phyloP scores from a whole-genome alignment of 2,113 vertebrate species.

The Cyprinodon tularosa region DNA sequence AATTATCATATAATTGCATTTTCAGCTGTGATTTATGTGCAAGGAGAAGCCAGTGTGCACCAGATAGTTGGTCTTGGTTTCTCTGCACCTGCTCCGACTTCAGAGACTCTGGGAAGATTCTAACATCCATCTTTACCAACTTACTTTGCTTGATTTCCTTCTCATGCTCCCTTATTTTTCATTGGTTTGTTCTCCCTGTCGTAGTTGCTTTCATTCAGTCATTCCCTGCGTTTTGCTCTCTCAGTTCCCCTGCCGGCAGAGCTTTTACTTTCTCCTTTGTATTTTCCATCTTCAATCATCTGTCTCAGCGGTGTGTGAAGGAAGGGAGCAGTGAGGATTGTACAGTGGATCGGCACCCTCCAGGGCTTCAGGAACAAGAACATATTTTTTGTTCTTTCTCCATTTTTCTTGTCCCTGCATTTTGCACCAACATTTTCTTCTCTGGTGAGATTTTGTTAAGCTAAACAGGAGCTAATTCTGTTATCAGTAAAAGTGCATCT shows the following conservation, averaged over 20 bases:
- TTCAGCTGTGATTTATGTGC: constrained; percentile 70
- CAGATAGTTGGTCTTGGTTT: constrained; percentile 50
- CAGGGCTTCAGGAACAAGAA: not conserved
- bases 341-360: constrained; percentile 7
- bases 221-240: constrained; percentile 2
- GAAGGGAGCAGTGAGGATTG: constrained; percentile 38
- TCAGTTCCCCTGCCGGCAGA: constrained; percentile 17
- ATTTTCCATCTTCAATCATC: constrained; percentile 43
- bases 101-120: constrained; percentile 56
- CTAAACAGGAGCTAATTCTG: not conserved
- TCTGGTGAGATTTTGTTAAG: not conserved
- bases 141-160: not conserved
- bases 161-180: not conserved
- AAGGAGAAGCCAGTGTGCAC: constrained; percentile 12
- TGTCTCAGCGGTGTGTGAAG: constrained; percentile 35
- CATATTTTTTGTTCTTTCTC: constrained; percentile 2
- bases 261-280: constrained; percentile 43
- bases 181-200: constrained; percentile 25
- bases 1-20: constrained; percentile 80
- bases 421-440: not conserved
- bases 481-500: not conserved
- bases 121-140: constrained; percentile 42
- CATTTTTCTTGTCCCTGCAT: not conserved
- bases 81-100: constrained; percentile 47
- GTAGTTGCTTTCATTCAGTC: constrained; percentile 26